phyloP scores from a whole-genome alignment of 2,888 invertebrate genomes.

The Didymodactylos carnosus region DNA sequence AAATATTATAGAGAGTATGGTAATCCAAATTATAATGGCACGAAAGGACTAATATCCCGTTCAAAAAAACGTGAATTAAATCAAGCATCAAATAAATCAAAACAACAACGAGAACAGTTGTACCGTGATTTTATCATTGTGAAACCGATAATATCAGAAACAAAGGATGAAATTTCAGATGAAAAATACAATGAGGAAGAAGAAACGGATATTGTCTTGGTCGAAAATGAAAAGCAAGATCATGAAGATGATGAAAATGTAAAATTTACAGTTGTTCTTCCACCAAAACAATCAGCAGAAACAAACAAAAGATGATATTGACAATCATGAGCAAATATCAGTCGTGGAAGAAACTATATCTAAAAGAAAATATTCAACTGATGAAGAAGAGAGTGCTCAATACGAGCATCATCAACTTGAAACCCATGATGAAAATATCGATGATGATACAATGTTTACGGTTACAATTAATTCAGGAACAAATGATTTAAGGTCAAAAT shows the following conservation, averaged over 20 bases:
- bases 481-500: too few relatives aligned
- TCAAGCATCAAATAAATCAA: background rate
- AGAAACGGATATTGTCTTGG: too few relatives aligned
- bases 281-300: background rate
- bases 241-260: background rate
- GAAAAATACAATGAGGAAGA: too few relatives aligned
- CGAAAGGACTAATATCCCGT: constrained; percentile 4
- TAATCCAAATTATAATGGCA: constrained; percentile 10
- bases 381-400: background rate
- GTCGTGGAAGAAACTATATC: too few relatives aligned
- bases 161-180: too few relatives aligned
- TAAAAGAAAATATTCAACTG: too few relatives aligned
- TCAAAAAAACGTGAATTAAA: constrained; percentile 6
- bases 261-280: background rate
- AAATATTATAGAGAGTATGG: constrained; percentile 8
- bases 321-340: too few relatives aligned
- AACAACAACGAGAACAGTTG: too few relatives aligned
- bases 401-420: background rate
- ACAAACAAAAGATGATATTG: background rate
- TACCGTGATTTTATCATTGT: background rate
- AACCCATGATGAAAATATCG: background rate
- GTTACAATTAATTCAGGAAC: background rate
- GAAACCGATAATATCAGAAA: background rate
- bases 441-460: background rate
- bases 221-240: constrained; percentile 11